phyloP scores from a whole-genome alignment of 2,888 invertebrate species.

The Macropis europaea region DNA sequence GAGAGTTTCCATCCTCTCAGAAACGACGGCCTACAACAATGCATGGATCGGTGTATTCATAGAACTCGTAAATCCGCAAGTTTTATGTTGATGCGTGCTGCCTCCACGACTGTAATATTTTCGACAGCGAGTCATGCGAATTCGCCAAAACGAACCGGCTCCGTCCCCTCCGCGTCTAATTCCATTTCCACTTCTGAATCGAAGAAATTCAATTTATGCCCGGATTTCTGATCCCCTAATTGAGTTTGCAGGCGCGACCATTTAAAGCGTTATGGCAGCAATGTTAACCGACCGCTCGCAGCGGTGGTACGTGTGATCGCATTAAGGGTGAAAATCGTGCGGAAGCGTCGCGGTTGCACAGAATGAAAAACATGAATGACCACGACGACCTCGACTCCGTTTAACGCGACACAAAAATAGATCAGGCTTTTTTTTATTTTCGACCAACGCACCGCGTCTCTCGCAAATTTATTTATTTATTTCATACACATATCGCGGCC shows the following conservation, averaged over 20 bases:
- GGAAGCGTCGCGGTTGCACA: slow-evolving; percentile 18
- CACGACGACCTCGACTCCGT: slow-evolving; percentile 5
- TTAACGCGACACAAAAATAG: slow-evolving; percentile 31
- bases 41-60: not conserved
- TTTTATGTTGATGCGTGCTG: not conserved
- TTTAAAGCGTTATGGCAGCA: not conserved
- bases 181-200: too few relatives aligned
- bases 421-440: slow-evolving; percentile 13
- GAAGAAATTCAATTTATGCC: not conserved
- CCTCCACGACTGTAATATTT: not conserved
- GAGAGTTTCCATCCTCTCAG: not conserved
- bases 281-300: slow-evolving; percentile 29
- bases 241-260: slow-evolving; percentile 5
- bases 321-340: slow-evolving; percentile 34
- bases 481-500: too few relatives aligned
- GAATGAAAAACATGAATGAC: slow-evolving; percentile 33
- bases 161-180: too few relatives aligned
- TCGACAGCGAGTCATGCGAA: not conserved
- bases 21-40: not conserved
- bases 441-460: slow-evolving; percentile 4
- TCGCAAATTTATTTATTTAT: too few relatives aligned
- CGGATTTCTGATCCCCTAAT: slow-evolving; percentile 2
- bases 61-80: not conserved
- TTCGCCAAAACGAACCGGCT: not conserved
- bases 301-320: slow-evolving; percentile 14